These are phyloP conservation scores for Labia minor DNA, from an alignment of 2,888 invertebrate species.

Conservation along the genomic window DNA sequence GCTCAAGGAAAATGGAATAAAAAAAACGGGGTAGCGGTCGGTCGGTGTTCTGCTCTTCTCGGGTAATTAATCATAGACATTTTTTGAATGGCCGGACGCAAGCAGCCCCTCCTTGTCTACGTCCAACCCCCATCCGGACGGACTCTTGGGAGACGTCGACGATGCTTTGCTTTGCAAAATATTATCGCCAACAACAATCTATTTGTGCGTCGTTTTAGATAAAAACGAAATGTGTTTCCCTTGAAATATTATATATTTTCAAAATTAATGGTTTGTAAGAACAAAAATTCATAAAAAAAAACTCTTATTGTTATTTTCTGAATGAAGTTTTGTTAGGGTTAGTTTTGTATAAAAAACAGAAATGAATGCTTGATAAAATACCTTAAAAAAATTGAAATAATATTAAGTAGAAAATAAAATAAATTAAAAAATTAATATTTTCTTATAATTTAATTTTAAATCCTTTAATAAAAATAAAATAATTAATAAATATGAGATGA, in stretches of 20 bases:
- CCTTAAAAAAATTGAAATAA: not conserved
- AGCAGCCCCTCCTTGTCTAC: not conserved
- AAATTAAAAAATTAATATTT: no score
- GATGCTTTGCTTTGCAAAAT: not conserved
- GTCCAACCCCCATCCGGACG: no score
- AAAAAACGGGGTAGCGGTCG: no score
- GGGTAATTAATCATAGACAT: not conserved
- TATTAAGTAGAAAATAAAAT: no score
- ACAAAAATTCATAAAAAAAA: not conserved
- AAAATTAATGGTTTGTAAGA: not conserved
- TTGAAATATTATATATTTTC: not conserved
- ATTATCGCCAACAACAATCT: not conserved
- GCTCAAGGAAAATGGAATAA: not conserved
- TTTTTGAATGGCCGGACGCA: not conserved
- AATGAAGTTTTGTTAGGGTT: not conserved
- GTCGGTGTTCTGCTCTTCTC: not conserved
- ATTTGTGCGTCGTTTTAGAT: not conserved
- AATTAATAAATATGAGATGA: no score
- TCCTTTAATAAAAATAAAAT: no score
- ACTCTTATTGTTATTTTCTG: not conserved
- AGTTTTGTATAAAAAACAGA: not conserved
- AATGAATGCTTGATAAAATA: not conserved
- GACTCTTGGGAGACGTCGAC: not conserved
- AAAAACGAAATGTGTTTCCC: not conserved
- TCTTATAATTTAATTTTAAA: no score